Conservation (phyloP, 2,113 vertebrate genomes). For the Casuarius casuarius region DNA sequence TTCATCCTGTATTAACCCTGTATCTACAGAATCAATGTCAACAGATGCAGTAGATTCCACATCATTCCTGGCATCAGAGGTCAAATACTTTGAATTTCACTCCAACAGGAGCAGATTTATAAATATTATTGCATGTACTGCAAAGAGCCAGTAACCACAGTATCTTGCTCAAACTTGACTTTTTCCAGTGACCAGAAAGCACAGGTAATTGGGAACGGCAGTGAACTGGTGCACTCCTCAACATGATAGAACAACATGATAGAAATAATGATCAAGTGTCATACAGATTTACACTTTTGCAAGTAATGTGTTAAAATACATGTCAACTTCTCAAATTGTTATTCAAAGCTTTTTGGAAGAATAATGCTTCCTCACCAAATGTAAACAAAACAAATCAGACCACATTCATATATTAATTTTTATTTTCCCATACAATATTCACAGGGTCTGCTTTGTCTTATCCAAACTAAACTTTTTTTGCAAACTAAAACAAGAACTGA, state of each 20-base stretch:
- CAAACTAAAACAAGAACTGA: constrained; percentile 60
- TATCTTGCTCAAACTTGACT: neutral
- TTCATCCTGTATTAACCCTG: neutral
- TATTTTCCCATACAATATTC: constrained; percentile 75
- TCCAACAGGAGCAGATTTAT: neutral
- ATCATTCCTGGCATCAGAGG: neutral
- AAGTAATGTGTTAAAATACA: neutral
- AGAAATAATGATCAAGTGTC: neutral
- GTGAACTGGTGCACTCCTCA: fast-evolving
- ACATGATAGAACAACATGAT: fast-evolving
- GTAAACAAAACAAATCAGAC: neutral
- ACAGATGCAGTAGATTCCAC: neutral
- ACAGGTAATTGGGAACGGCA: neutral
- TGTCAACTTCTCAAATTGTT: neutral
- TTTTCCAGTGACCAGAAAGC: neutral
- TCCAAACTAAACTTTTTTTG: constrained; percentile 46
- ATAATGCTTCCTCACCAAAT: neutral
- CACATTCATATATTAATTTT: constrained; percentile 74
- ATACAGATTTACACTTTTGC: neutral
- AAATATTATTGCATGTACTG: neutral
- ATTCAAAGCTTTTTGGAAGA: neutral
- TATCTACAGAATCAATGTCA: neutral
- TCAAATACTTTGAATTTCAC: neutral
- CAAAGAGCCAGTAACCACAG: neutral
- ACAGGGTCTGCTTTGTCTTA: constrained; percentile 63